phyloP scores from a whole-genome alignment of 30 jellyfish, hydroid and myxozoan species.

The Catostylus mosaicus region DNA sequence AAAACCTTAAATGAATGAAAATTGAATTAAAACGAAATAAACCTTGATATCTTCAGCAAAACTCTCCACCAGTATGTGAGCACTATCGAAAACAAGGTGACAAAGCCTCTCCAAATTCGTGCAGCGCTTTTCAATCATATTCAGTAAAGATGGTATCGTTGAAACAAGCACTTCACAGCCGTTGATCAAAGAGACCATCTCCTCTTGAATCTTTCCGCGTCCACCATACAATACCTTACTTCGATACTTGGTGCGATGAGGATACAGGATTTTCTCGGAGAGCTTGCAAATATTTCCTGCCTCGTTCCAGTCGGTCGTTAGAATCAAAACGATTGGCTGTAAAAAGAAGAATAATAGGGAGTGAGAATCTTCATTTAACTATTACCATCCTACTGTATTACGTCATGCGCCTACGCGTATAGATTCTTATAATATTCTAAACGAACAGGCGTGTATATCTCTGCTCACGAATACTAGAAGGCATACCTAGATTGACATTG shows the following conservation, averaged over 20 bases:
- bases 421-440: no score
- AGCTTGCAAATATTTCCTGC: slow-evolving; percentile 56
- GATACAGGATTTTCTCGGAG: slow-evolving; percentile 52
- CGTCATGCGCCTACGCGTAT: no score
- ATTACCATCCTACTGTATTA: no score
- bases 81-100: slow-evolving; percentile 82
- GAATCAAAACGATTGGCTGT: slow-evolving; percentile 75
- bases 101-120: slow-evolving; percentile 80
- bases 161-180: slow-evolving; percentile 90
- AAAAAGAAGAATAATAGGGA: not conserved
- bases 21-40: not conserved
- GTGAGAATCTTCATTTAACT: no score
- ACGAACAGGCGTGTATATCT: no score
- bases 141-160: slow-evolving; percentile 69
- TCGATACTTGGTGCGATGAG: slow-evolving; percentile 40
- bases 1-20: not conserved
- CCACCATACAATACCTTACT: slow-evolving; percentile 83
- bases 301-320: slow-evolving; percentile 77
- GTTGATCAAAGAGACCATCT: slow-evolving; percentile 70
- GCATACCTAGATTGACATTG: no score
- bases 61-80: slow-evolving; percentile 73
- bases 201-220: slow-evolving; percentile 61
- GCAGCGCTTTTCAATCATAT: slow-evolving; percentile 62
- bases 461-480: no score
- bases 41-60: slow-evolving; percentile 74